Evolutionary conservation across 2,888 invertebrate species (phyloP).

Genomic region (Apotomis capreana): DNA sequence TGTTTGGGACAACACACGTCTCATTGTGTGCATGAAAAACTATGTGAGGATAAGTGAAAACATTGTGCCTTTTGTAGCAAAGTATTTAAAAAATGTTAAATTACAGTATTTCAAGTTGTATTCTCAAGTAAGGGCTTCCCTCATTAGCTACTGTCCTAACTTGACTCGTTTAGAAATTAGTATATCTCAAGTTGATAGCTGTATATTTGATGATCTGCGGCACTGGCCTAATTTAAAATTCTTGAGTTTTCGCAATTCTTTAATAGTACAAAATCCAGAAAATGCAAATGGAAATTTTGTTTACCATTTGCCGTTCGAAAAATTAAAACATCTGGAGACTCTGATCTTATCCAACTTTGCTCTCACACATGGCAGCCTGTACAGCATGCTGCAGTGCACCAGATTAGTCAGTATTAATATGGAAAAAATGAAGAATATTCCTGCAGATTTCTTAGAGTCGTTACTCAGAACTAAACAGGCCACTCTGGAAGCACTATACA

Average conservation of each 20-base stretch:
- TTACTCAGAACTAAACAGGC: slow-evolving; percentile 72
- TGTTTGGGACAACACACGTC: slow-evolving; percentile 80
- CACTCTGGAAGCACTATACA: slow-evolving; percentile 72
- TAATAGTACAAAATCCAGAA: slow-evolving; percentile 76
- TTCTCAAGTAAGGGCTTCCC: slow-evolving; percentile 77
- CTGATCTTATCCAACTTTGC: slow-evolving; percentile 79
- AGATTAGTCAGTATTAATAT: slow-evolving; percentile 79
- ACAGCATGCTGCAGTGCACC: slow-evolving; percentile 77
- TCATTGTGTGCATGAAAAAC: slow-evolving; percentile 81
- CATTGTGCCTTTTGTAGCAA: slow-evolving; percentile 80
- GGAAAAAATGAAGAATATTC: slow-evolving; percentile 83
- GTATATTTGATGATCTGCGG: slow-evolving; percentile 79
- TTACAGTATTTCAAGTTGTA: slow-evolving; percentile 82
- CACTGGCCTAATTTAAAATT: slow-evolving; percentile 80
- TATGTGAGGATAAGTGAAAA: slow-evolving; percentile 79
- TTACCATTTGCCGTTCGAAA: slow-evolving; percentile 79
- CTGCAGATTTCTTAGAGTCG: slow-evolving; percentile 77
- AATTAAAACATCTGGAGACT: slow-evolving; percentile 73
- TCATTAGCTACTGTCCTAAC: slow-evolving; percentile 79
- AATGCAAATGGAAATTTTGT: slow-evolving; percentile 78
- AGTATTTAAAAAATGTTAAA: slow-evolving; percentile 80
- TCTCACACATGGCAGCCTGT: slow-evolving; percentile 74
- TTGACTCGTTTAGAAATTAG: slow-evolving; percentile 81
- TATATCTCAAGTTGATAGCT: slow-evolving; percentile 81
- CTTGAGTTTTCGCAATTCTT: slow-evolving; percentile 79